A percentile compares a stretch with the other conserved stretches of the same genome.
Conservation (phyloP, 1,140 invertebrate species). For the Drosophila repletoides region DNA sequence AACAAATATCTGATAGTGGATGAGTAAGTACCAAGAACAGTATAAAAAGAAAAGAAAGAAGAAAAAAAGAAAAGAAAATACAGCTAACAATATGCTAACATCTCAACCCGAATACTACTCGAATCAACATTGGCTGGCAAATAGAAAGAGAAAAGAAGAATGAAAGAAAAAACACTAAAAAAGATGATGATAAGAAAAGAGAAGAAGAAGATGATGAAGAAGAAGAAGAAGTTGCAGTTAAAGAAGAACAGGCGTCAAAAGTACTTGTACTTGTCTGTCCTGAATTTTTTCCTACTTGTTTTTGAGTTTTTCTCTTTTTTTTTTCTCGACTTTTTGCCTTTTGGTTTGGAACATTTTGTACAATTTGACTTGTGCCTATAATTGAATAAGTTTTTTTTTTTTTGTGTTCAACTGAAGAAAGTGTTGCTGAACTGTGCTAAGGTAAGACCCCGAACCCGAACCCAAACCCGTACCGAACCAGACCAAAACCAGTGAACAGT, state of each 20-base stretch:
- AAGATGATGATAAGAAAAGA: not conserved
- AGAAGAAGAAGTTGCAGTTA: not conserved
- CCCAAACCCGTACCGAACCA: conserved; percentile 3
- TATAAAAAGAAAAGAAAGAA: not conserved
- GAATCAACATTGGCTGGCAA: conserved; percentile 45
- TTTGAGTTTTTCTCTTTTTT: conserved; percentile 3
- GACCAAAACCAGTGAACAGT: too few relatives aligned
- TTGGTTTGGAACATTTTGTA: conserved; percentile 22
- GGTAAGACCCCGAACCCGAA: too few relatives aligned
- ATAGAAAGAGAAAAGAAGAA: conserved; percentile 14
- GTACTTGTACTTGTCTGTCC: conserved; percentile 25
- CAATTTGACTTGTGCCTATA: conserved; percentile 62
- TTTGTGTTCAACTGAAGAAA: conserved; percentile 19
- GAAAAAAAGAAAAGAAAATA: not conserved
- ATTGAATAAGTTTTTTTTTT: conserved; percentile 77
- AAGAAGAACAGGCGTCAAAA: conserved; percentile 28
- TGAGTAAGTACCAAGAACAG: conserved; percentile 86
- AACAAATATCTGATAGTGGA: conserved; percentile 93
- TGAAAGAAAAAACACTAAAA: conserved; percentile 1
- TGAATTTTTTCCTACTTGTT: not conserved
- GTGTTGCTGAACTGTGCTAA: conserved; percentile 54
- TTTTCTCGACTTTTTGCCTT: conserved; percentile 21
- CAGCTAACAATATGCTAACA: conserved; percentile 60
- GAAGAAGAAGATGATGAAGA: not conserved
- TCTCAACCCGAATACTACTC: conserved; percentile 44